Evolutionary conservation across 2,113 vertebrate species (phyloP).

Genomic region (Petrocephalus microphthalmus): DNA sequence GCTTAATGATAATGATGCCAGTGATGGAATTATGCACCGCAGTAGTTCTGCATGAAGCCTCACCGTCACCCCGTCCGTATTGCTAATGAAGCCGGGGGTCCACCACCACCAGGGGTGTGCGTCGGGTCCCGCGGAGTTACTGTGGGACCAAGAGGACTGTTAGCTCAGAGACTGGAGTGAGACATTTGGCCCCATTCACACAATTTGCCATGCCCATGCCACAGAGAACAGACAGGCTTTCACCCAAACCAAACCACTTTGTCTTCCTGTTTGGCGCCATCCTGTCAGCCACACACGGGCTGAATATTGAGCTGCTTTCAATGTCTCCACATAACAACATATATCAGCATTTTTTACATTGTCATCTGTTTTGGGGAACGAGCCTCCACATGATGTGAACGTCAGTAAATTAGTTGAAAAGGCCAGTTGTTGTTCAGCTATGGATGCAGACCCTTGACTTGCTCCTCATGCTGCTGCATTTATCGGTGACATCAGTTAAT

Average conservation of each 20-base stretch:
- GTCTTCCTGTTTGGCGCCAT: background rate
- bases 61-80: background rate
- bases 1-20: conserved; percentile 1
- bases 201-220: background rate
- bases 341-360: background rate
- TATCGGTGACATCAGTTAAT: background rate
- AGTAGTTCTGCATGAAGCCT: background rate
- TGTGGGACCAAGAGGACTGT: background rate
- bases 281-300: background rate
- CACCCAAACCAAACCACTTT: background rate
- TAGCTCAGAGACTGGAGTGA: background rate
- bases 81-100: background rate
- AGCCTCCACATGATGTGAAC: background rate
- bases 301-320: background rate
- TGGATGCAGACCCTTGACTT: background rate
- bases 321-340: background rate
- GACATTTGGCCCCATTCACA: background rate
- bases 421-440: background rate
- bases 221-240: background rate
- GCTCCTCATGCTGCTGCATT: background rate
- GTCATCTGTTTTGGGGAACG: background rate
- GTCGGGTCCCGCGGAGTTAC: background rate
- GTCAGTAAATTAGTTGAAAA: background rate
- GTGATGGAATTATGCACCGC: background rate
- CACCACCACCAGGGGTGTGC: background rate